These are phyloP conservation scores for Micromussa lordhowensis DNA, from an alignment of 92 coral and sea anemone genomes.

Conservation along the genomic window DNA sequence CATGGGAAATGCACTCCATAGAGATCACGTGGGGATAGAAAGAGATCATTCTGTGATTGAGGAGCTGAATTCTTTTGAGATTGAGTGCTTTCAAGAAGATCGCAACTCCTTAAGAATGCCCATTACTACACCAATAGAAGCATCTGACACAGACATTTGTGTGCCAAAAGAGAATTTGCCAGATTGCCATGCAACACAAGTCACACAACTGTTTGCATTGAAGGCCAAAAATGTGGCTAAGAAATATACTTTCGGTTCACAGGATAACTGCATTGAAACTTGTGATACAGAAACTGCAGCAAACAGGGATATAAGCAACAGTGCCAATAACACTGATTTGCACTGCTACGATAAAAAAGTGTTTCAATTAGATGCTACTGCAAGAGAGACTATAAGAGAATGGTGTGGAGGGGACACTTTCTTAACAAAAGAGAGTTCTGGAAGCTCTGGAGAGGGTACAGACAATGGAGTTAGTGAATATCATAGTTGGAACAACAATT, in stretches of 20 bases:
- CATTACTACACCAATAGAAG: neutral
- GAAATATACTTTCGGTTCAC: neutral
- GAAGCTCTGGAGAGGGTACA: neutral
- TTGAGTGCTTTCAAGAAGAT: neutral
- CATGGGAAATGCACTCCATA: neutral
- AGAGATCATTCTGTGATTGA: neutral
- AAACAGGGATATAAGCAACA: neutral
- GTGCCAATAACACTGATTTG: neutral
- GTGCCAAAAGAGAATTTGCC: neutral
- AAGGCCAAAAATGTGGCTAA: neutral
- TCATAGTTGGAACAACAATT: neutral
- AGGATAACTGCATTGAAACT: neutral
- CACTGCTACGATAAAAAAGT: neutral
- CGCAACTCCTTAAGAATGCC: neutral
- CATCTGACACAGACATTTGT: neutral
- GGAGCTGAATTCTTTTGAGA: neutral
- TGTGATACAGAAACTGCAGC: neutral
- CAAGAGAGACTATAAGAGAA: neutral
- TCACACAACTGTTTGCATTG: neutral
- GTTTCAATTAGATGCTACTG: neutral
- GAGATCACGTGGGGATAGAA: neutral
- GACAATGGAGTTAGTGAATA: neutral
- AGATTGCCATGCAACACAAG: neutral
- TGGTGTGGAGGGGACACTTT: conserved; percentile 15
- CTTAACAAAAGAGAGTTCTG: neutral